Evolutionary conservation across 1,140 invertebrate species (phyloP), one percentile per base, ranked within the genome.

Genomic region (Mya arenaria): DNA sequence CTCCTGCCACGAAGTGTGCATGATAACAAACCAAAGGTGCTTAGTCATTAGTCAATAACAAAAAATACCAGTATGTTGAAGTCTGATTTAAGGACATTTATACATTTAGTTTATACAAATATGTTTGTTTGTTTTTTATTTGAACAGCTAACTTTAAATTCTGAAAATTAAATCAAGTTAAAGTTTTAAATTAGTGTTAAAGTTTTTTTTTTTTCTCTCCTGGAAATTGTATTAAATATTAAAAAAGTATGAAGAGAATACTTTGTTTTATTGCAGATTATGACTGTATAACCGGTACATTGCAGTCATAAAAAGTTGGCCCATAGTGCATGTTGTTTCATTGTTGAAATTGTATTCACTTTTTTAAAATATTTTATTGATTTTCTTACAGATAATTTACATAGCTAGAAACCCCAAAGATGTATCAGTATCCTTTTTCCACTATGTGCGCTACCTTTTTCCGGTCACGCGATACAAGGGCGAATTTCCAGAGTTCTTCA

Each of bases 331-430:
- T n/a, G n/a, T n/a, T n/a, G n/a, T n/a, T n/a, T n/a, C n/a, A n/a
- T n/a, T n/a, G n/a, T n/a, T n/a, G n/a, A n/a, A n/a, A n/a, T n/a
- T n/a, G n/a, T n/a, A n/a, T n/a, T n/a, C n/a, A n/a, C n/a, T n/a
- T n/a, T n/a, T n/a, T 1, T 3, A 25, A 34, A 65, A 34, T 34
- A 32, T 36, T 6, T 28, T 65, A 32, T 65, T 34, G 1, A 32
- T 28, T 1, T 34, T 68, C 28, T 75, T 75, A 44, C 91, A 98
- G 96, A 95, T 98, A 0, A 96, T 99, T 62, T 99, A 99, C 90
- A 95, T 97, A 0, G 95, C 96, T 0, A 94, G 98, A 62, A 98
- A 99, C 93, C 97, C 98, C 1, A 99, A 99, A 92, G 98, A 99
- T 90, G 95, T 96, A 79, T 96, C 96, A 60, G 97, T 99, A 0